phyloP scores from a whole-genome alignment of 2,888 invertebrate species.

The Apoderus coryli region DNA sequence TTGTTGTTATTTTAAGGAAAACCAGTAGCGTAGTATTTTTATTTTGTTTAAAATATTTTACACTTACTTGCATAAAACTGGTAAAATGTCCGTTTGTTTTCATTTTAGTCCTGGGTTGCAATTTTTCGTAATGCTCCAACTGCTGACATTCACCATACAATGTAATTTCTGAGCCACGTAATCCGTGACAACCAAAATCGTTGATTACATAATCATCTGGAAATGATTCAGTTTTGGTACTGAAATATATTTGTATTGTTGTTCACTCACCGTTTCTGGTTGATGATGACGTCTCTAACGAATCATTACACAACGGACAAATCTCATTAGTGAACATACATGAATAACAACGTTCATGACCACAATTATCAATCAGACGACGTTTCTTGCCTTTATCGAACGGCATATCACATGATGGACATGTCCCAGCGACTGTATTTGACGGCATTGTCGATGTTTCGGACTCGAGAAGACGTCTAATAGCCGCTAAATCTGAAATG shows the following conservation, averaged over 20 bases:
- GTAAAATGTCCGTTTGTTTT: conserved; percentile 54
- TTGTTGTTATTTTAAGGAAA: too few relatives aligned
- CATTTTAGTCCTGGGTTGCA: conserved; percentile 38
- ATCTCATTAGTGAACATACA: conserved; percentile 87
- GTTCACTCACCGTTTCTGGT: conserved; percentile 17
- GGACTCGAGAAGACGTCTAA: conserved; percentile 63
- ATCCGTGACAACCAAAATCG: conserved; percentile 35
- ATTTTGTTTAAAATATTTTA: too few relatives aligned
- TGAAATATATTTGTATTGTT: neutral
- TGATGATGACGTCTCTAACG: conserved; percentile 16
- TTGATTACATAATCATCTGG: too few relatives aligned
- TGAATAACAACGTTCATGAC: conserved; percentile 89
- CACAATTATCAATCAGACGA: conserved; percentile 87
- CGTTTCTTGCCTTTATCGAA: conserved; percentile 95
- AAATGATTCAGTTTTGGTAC: too few relatives aligned
- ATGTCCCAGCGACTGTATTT: conserved; percentile 25
- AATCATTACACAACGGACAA: conserved; percentile 65
- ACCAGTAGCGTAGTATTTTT: too few relatives aligned
- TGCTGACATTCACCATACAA: conserved; percentile 30
- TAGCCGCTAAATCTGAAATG: conserved; percentile 68
- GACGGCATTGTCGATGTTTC: conserved; percentile 42
- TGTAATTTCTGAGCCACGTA: conserved; percentile 35
- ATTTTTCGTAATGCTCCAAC: conserved; percentile 18
- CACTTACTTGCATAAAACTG: conserved; percentile 44
- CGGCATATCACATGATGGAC: conserved; percentile 83